Evolutionary conservation across 1,140 invertebrate genomes (phyloP), one percentile per base, ranked within the genome.

Genomic region (Maniola jurtina): DNA sequence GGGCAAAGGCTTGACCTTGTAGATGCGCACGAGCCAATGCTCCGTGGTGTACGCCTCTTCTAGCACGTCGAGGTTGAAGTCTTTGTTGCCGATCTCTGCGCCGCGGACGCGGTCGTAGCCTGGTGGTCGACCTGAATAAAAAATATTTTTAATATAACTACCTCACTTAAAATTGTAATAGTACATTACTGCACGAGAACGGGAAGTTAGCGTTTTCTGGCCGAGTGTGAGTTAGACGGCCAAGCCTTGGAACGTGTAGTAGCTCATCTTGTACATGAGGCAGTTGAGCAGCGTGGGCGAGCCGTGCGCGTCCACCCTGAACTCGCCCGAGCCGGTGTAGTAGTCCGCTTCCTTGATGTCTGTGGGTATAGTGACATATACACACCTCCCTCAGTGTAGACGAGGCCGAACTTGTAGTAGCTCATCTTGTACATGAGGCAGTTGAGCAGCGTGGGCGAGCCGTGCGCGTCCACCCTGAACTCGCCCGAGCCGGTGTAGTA

Each of bases 341-440:
- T 99, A 99, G 92, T 99, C 98, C 82, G 95, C 95, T 91, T 99
- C 98, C 80, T 97, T 97, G 76, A 99, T 99, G 83, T 99, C 14
- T 6, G 14, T 48, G 8, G 8, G 13, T 42, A 13, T 2, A 9
- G 8, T 42, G 8, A 42, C 13, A 9, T 50, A 34, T 33, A 78
- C 77, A 60, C 90, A 95, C 97, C 96, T 86, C 96, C 96, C 93
- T 99, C 98, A 0, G 98, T 99, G 85, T 98, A 99, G 70, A 98
- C 96, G 81, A 96, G 94, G 0, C 97, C 97, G 83, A 98, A 98
- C 80, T 96, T 94, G 89, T 98, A 98, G 81, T 98, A 98, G 90
- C 97, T 98, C 95, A 98, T 96, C 92, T 98, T 98, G 91, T 98
- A 98, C 97, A 98, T 98, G 52, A 98, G 93, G 80, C 96, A 98